Base-by-base conservation (phyloP, 2,797 vertebrate genomes). In the Heterohyrax brucei region DNA sequence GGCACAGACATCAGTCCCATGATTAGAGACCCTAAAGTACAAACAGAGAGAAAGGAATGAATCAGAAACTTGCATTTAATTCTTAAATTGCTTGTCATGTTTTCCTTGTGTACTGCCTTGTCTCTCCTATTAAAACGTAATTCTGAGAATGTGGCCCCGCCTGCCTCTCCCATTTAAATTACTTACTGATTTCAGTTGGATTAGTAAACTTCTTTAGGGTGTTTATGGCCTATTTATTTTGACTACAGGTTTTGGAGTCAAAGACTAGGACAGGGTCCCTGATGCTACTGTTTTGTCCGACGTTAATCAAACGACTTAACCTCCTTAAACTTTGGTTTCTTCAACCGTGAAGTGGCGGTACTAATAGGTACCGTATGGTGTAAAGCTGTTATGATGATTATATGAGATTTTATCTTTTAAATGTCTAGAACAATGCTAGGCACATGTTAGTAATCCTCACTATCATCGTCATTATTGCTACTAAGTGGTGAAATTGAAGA, bases 301-400 rank as follows among this genome's bases (percentile, higher is more conserved):
- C 8, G 22, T 87, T 68, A 61, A 22, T 56, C 61, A 77, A 62
- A 95, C 26, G 19, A 92, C 53, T 75, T 62, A 82, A 30, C 10
- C 3, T 78, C 7, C 73, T 3, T 91, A 66, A 91, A 12, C 24
- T 68, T 75, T 78, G 28, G 24, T 94, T 89, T 87, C 61, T 48
- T 92, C 70, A 90, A 70, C n/a, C 53, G 59, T 66, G 81, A 91
- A 80, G 64, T 84, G 44, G 28, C 78, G 68, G 39, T 77, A 80
- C 33, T 70, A 64, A 77, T 50, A 93, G 81, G 81, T 61, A 77
- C 14, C n/a, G 24, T 64, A 79, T 39, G 39, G 48, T 30, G 33
- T 87, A 44, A 93, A 90, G n/a, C 61, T 53, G 21, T 84, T 78
- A 21, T 19, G 56, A 73, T 21, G 59, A 88, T 13, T 85, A 92